Base-by-base conservation (phyloP, 2,797 vertebrate species). In the Poeciliopsis gracilis region DNA sequence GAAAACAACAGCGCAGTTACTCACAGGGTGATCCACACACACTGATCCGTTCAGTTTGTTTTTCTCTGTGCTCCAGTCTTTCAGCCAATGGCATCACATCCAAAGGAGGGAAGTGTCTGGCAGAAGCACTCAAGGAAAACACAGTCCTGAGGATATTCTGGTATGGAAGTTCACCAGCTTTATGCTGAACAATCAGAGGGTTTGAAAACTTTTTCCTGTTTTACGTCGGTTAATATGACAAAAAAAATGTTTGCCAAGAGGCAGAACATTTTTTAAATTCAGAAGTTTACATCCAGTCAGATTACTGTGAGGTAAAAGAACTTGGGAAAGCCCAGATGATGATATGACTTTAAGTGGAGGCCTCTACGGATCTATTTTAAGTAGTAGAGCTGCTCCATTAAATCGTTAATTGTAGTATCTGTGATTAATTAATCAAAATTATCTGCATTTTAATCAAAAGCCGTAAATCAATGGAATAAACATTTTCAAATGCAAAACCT, bases 11-110 rank as follows among this genome's bases (percentile, higher is more conserved):
- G 55, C 1, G 33, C 5, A 11, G 25, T 23, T 2, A 10, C 4
- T 1, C 3, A 63, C 28, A 33, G 30, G 10, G 16, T 30, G 33
- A 70, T 72, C 20, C 7, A 9, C 55, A 43, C 12, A 43, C 7
- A 30, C 0, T 18, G 9, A 51, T 1, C 2, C 3, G 47, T 72
- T 3, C 28, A 0, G 4, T 43, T 72, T 45, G 23, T 63, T 70
- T 49, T 5, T 55, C 30, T 72, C 59, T 83, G 55, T 81, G 6
- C 75, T 80, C 33, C 74, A 99, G 98, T 82, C 96, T 99, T 0
- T 96, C 98, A 0, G 97, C 95, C 86, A 99, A 98, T 1, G 94
- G 95, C 84, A 97, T 99, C 92, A 96, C 97, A 0, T 93, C 96
- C 5, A 93, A 93, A 76, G 98, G 98, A 57, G 98, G 97, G 38